Base-by-base conservation (phyloP, 2,113 vertebrate species). In the Dunckerocampus dactyliophorus region DNA sequence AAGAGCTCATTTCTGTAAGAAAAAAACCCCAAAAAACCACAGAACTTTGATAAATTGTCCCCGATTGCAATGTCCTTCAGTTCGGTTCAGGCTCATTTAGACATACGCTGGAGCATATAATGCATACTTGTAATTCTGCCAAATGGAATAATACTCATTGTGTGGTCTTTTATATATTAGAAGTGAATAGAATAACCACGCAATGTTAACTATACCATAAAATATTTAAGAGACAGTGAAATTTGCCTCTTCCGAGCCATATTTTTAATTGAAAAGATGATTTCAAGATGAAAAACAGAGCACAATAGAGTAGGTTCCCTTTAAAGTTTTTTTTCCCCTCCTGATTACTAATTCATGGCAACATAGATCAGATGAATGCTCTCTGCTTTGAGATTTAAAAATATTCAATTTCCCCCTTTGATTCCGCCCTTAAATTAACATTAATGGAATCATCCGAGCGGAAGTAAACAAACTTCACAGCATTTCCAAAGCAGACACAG, bases 391-490 rank as follows among this genome's bases (percentile, higher is more conserved):
- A 71, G 71, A 59, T 55, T 63, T 74, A 50, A 60, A 67, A 75
- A 76, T 63, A 76, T 79, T 65, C 39, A 5, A 71, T 80, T 55
- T 52, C 21, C 52, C 19, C 42, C 37, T 75, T 69, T 79, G 72
- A 82, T 72, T 77, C 56, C 60, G 58, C 66, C 49, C 39, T 60
- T 71, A 77, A 79, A 77, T 74, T 65, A 68, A 55, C 65, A 70
- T 72, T 67, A 70, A 77, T 72, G 65, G 61, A 72, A 63, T 62
- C 55, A 77, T 71, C 68, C 69, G 48, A 67, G 54, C 56, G 62
- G 64, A 73, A 81, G 78, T 75, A 77, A 85, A 87, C 71, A 84
- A 73, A 75, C 72, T 72, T 79, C 73, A 79, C 60, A 79, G 64
- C 43, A 8, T 71, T 73, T 74, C 46, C 59, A 8, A 5, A 59